Percentiles rank a stretch among this genome's conserved stretches.
Conservation (phyloP, 2,888 invertebrate genomes). For the Drosophila tripunctata region DNA sequence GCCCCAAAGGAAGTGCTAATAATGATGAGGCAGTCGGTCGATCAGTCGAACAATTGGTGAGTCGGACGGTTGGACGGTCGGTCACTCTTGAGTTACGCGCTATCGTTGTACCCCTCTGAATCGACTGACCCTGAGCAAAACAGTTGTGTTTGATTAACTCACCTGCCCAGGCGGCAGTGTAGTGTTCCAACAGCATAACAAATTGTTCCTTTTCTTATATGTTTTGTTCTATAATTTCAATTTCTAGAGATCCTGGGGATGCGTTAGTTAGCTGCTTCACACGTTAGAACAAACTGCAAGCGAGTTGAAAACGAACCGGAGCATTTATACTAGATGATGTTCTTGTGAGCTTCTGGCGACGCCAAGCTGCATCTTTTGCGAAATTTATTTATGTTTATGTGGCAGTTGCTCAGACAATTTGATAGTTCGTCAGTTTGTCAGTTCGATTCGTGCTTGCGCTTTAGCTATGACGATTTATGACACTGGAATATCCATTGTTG, state of each 20-base stretch:
- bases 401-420: slow-evolving; percentile 63
- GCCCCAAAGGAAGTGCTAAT: slow-evolving; percentile 74
- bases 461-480: slow-evolving; percentile 77
- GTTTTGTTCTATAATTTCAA: not conserved
- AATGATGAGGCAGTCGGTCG: slow-evolving; percentile 65
- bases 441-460: slow-evolving; percentile 66
- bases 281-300: slow-evolving; percentile 53
- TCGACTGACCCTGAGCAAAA: slow-evolving; percentile 43
- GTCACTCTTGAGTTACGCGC: slow-evolving; percentile 76
- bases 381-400: slow-evolving; percentile 83
- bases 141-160: slow-evolving; percentile 56
- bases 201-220: not conserved
- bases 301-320: slow-evolving; percentile 23
- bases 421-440: slow-evolving; percentile 44
- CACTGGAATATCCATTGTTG: slow-evolving; percentile 79
- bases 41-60: too few relatives aligned
- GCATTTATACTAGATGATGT: slow-evolving; percentile 67
- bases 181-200: slow-evolving; percentile 32
- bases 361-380: slow-evolving; percentile 74
- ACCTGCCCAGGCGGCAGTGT: slow-evolving; percentile 56
- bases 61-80: slow-evolving; percentile 35
- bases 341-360: slow-evolving; percentile 31
- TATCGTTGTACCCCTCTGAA: slow-evolving; percentile 13
- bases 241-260: slow-evolving; percentile 40
- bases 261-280: slow-evolving; percentile 35